Evolutionary conservation across 2,888 invertebrate species (phyloP), one percentile per base, ranked within the genome.

Genomic region (Melieria omissa): DNA sequence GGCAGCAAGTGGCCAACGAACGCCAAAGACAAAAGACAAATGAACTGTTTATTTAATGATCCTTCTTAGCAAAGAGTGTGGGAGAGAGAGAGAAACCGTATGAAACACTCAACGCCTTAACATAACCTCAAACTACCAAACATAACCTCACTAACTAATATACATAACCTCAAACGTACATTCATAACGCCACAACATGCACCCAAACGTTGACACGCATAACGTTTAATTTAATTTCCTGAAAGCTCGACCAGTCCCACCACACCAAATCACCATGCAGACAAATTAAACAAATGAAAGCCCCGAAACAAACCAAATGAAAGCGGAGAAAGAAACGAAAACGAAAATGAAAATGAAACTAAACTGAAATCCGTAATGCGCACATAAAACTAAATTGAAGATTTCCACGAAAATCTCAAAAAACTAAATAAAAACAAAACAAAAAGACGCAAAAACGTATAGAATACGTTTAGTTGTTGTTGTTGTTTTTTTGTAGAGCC

Each of bases 21-120:
- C 29, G 2, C 29, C 29, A 52, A 52, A n/a, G 12, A 52, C 74
- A 79, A 78, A 79, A 78, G 80, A 82, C 77, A 83, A 81, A 81
- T 82, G 81, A 82, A 83, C 83, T 82, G 82, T 83, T 82, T 83
- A 83, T 83, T 81, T 80, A 80, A 81, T 76, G 79, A 79, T 80
- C 81, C 80, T 73, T 75, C 64, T 62, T 55, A 44, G 42, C 3
- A 4, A 16, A 14, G 16, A 16, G 58, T 29, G 41, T 58, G 58
- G 9, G 58, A 29, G 29, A 3, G 29, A 29, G 29, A 29, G 42
- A 3, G 41, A 54, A 29, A 44, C 47, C 72, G 70, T 65, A 69
- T 61, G 60, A 9, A 66, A 9, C n/a, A 14, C 65, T 42, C 54
- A 55, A 63, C 41, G 3, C 10, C 10, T 29, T 65, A n/a, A 57